Evolutionary conservation across 2,888 invertebrate species (phyloP), one percentile per base, ranked within the genome.

Genomic region (Andricus curvator): DNA sequence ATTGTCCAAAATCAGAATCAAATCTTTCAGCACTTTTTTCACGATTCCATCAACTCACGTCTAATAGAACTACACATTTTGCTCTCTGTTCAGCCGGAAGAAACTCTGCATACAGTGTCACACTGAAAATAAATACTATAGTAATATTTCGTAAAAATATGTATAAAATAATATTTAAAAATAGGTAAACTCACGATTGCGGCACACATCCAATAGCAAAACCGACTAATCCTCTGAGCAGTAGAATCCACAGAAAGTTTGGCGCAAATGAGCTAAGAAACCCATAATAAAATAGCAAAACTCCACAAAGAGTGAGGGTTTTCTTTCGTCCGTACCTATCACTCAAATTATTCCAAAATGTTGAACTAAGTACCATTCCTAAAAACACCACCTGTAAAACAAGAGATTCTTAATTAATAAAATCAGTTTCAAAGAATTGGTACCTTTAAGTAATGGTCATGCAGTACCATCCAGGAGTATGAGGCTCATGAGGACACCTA

Each of bases 141-240:
- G 80, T 82, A 81, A 78, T 76, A 76, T 77, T 78, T 70, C 76
- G 78, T 74, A 33, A 60, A 82, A 66, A 37, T n/a, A 65, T 64
- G 81, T 51, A 64, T 78, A 66, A 64, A 13, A 29, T 33, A 20
- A 6, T 29, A 1, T 4, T 3, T 5, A n/a, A 17, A 20, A n/a
- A 11, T 11, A 37, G 5, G 0, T 29, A 56, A 68, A 95, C 97
- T 96, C 94, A 98, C 98, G 98, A 98, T 93, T 99, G 99, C 78
- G 99, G 98, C 60, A 98, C 98, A 91, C 99, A 98, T 86, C 99
- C 99, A 89, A 99, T 98, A 29, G 98, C 98, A 93, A 99, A 98
- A 67, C 99, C 99, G 17, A 98, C 98, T 13, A 98, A 94, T 20
- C 98, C 97, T 91, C 99, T 94, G n/a, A 99, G 94, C 80, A 98